Base-by-base conservation (phyloP, 1,140 invertebrate species). In the Lepidostoma basale region DNA sequence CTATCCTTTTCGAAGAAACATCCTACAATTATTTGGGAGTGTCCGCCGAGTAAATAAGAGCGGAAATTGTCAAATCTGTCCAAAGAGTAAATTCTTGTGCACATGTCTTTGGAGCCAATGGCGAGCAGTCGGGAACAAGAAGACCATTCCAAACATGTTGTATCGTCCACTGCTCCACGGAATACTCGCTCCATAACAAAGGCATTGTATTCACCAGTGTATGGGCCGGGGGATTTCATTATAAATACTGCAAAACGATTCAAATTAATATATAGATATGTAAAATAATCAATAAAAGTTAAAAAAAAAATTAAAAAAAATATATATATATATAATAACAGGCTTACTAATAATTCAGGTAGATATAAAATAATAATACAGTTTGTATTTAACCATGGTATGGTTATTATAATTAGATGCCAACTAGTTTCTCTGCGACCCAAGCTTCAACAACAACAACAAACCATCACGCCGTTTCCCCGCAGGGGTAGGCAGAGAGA, bases 71-170 rank as follows among this genome's bases (percentile, higher is more conserved):
- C 81, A 62, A 87, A 89, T 73, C 88, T 90, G 56, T 92, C 85
- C 0, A 95, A 76, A 6, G 89, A 87, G 77, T 92, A 94, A 12
- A 98, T 83, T 77, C 90, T 90, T 0, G 89, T 90, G n/a, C 89
- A 87, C 75, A 89, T 94, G 78, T 98, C 95, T 77, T 93, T 93
- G 2, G 92, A 92, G 0, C 95, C 95, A 36, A 93, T 88, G 64
- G 90, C 90, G 23, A 98, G 78, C 20, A 96, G 80, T 72, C 90
- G 91, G 0, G 96, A 98, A 81, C 98, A 96, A 40, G 85, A 86
- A 0, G 95, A 96, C 97, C 97, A 98, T 78, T 94, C 89, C 16
- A 98, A 74, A 76, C 88, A 95, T 0, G 90, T 92, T 0, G 92
- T 90, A 67, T 94, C 90, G 80, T 96, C 92, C 69, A 86, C 88